Conservation (phyloP, 2,797 vertebrate species). For the Acropternis orthonyx region DNA sequence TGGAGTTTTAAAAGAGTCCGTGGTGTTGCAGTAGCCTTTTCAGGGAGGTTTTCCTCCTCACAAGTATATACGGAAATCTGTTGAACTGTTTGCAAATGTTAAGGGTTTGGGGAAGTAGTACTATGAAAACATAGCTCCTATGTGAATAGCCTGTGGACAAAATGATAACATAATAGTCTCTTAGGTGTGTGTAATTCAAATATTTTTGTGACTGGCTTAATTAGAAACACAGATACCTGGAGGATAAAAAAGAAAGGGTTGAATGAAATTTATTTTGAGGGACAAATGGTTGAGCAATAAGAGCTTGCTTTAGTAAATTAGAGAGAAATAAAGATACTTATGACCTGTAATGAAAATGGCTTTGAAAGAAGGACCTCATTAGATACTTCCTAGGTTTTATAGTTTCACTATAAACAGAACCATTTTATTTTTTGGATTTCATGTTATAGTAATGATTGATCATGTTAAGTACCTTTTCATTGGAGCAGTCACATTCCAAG, state of each 20-base stretch:
- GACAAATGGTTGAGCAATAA: neutral
- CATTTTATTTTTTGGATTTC: slow-evolving; percentile 10
- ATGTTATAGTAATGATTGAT: neutral
- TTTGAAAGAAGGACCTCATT: neutral
- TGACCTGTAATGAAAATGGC: neutral
- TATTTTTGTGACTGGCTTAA: neutral
- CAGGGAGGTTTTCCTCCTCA: neutral
- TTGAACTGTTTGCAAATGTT: neutral
- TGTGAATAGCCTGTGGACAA: neutral
- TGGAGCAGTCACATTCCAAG: neutral
- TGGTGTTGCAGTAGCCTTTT: neutral
- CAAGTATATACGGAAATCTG: neutral
- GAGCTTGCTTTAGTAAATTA: neutral
- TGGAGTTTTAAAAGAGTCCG: neutral
- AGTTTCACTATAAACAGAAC: neutral
- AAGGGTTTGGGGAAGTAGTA: neutral
- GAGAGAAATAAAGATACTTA: neutral
- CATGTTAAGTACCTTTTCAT: neutral
- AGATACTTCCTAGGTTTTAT: neutral
- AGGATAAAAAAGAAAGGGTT: neutral
- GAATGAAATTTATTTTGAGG: neutral
- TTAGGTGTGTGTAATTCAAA: neutral
- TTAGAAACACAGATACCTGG: neutral
- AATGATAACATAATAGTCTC: neutral
- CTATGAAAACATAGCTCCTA: neutral